Percentiles rank a stretch among this genome's conserved stretches.
Evolutionary conservation across 1,140 invertebrate species (phyloP).

Genomic region (Platorchestia sp.): DNA sequence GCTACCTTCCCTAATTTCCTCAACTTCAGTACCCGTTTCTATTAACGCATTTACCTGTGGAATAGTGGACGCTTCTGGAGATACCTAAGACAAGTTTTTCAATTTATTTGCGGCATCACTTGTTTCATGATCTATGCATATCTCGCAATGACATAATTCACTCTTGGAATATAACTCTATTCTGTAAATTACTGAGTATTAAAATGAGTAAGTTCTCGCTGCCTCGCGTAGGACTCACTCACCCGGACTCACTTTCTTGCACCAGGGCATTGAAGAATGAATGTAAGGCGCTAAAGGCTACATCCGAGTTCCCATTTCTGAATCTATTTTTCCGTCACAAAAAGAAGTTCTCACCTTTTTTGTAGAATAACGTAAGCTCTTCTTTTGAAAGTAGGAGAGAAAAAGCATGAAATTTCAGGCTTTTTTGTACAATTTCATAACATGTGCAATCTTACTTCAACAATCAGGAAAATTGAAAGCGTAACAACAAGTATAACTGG

Average conservation of each 20-base stretch:
- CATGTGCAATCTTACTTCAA: slow-evolving; percentile 16
- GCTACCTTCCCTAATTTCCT: too few relatives aligned
- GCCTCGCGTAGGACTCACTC: neutral
- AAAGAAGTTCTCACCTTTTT: neutral
- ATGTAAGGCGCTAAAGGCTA: neutral
- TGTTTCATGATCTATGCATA: neutral
- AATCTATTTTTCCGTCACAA: neutral
- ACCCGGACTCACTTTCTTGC: neutral
- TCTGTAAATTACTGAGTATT: neutral
- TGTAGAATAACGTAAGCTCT: neutral
- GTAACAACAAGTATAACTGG: neutral
- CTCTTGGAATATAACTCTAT: neutral
- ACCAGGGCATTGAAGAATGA: neutral
- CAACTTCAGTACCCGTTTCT: too few relatives aligned
- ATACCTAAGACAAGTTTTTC: too few relatives aligned
- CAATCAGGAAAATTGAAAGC: slow-evolving; percentile 16
- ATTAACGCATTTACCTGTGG: too few relatives aligned
- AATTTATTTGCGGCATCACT: too few relatives aligned
- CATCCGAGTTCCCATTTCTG: neutral
- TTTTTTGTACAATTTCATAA: slow-evolving; percentile 44
- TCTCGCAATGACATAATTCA: neutral
- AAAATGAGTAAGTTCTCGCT: neutral
- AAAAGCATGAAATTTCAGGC: neutral
- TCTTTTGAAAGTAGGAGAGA: neutral
- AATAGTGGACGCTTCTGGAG: too few relatives aligned